These are phyloP conservation scores for Gambelia wislizenii DNA, from an alignment of 2,797 vertebrate genomes.

Conservation along the genomic window DNA sequence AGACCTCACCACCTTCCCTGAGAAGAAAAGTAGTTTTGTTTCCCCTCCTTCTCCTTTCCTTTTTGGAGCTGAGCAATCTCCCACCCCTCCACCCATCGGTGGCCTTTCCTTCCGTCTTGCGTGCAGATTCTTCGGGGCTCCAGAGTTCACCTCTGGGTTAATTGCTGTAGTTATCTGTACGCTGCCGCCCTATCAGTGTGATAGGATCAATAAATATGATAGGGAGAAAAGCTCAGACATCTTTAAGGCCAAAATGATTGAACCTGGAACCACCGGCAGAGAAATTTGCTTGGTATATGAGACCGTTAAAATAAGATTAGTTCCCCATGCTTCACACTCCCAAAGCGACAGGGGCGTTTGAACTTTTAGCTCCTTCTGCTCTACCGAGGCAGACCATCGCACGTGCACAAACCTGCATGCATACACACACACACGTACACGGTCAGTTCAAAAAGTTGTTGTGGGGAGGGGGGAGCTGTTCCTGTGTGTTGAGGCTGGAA, in stretches of 20 bases:
- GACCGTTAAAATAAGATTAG: not conserved
- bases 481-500: no score
- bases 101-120: accelerated
- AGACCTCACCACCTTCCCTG: no score
- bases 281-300: constrained; percentile 13
- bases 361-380: not conserved
- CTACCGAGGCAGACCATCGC: not conserved
- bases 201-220: constrained; percentile 40
- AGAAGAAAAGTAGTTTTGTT: no score
- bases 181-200: not conserved
- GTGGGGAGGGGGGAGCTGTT: not conserved
- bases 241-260: constrained; percentile 7
- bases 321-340: constrained; percentile 24
- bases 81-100: no score
- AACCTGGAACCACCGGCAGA: constrained; percentile 16
- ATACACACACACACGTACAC: accelerated
- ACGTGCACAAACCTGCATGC: no score
- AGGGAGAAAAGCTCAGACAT: not conserved
- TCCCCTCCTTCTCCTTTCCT: no score
- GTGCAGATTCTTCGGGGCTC: constrained; percentile 10
- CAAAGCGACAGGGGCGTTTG: not conserved
- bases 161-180: constrained; percentile 46
- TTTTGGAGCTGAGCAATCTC: not conserved
- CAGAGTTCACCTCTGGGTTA: constrained; percentile 40
- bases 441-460: no score